Conservation (phyloP, 2,888 invertebrate species). For the Machimus atricapillus region DNA sequence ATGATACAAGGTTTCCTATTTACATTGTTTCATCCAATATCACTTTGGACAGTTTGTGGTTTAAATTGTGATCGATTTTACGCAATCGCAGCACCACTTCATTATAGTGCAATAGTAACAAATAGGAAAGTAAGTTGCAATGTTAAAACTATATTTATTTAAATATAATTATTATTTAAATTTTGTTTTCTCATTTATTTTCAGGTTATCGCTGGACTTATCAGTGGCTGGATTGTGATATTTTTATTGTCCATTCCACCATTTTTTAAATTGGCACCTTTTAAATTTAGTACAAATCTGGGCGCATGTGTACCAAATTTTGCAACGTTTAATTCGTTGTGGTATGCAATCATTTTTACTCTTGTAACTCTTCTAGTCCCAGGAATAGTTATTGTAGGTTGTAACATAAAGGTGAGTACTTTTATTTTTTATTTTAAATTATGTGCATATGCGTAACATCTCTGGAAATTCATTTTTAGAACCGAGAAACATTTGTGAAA, state of each 20-base stretch:
- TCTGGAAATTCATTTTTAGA: no score
- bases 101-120: constrained; percentile 79
- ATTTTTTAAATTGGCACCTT: constrained; percentile 68
- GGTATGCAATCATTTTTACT: constrained; percentile 73
- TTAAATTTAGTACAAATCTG: constrained; percentile 66
- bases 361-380: constrained; percentile 72
- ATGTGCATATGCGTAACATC: neutral
- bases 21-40: constrained; percentile 75
- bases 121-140: constrained; percentile 68
- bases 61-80: constrained; percentile 81
- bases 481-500: no score
- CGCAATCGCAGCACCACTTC: constrained; percentile 80
- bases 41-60: constrained; percentile 81
- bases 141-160: neutral
- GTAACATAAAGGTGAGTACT: constrained; percentile 70
- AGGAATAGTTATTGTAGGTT: constrained; percentile 72
- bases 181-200: neutral
- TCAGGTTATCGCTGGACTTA: constrained; percentile 72
- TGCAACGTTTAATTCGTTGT: constrained; percentile 68
- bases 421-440: neutral
- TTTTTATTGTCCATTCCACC: constrained; percentile 71
- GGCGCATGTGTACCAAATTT: constrained; percentile 75
- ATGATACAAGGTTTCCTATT: constrained; percentile 72
- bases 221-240: constrained; percentile 72
- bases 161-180: neutral